phyloP scores from a whole-genome alignment of 92 coral and sea anemone species.

The Zoanthus solanderi region DNA sequence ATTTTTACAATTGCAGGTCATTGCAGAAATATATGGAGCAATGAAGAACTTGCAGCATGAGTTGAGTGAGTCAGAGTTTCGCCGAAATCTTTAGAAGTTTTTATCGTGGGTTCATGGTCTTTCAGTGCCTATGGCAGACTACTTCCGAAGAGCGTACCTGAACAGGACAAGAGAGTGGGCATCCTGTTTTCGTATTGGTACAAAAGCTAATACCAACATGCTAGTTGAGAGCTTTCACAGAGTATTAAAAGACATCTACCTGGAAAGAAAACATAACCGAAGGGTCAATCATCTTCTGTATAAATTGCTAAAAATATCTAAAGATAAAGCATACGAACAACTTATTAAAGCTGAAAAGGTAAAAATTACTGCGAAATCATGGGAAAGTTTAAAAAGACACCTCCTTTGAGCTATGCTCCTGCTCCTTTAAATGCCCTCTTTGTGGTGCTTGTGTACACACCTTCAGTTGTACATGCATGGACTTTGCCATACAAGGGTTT shows the following conservation, averaged over 20 bases:
- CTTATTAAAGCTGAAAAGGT: conserved; percentile 62
- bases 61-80: background rate
- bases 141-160: too few relatives aligned
- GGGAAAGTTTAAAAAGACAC: conserved; percentile 47
- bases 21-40: too few relatives aligned
- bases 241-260: conserved; percentile 40
- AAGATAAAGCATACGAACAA: conserved; percentile 54
- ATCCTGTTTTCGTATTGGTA: too few relatives aligned
- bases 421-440: background rate
- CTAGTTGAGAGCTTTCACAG: conserved; percentile 46
- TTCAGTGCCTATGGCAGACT: too few relatives aligned
- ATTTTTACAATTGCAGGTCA: background rate
- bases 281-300: conserved; percentile 50
- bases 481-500: conserved; percentile 1
- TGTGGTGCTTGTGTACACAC: conserved; percentile 28
- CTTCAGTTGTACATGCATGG: background rate
- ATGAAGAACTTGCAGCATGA: background rate
- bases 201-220: too few relatives aligned
- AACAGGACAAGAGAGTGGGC: too few relatives aligned
- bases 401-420: background rate
- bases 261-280: conserved; percentile 46
- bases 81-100: too few relatives aligned
- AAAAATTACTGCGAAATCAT: conserved; percentile 36
- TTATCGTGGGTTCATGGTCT: too few relatives aligned
- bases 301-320: conserved; percentile 50